Evolutionary conservation across 2,797 vertebrate species (phyloP).

Genomic region (Pogoniulus pusillus): DNA sequence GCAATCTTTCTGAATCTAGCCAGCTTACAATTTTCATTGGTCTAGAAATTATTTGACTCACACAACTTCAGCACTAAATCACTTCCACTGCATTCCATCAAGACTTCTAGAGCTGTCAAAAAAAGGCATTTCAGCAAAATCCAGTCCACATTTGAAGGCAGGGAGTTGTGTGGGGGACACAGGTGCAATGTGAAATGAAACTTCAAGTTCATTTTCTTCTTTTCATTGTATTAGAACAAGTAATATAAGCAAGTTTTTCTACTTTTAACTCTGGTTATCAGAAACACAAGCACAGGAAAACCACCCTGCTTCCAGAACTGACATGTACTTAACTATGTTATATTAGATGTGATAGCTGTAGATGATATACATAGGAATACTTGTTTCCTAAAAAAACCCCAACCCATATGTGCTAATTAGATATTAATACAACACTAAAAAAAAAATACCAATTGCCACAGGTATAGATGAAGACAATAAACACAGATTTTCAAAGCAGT

Average conservation of each 20-base stretch:
- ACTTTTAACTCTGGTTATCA: neutral
- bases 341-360: neutral
- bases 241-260: neutral
- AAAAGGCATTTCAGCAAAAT: neutral
- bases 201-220: neutral
- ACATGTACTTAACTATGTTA: neutral
- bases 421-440: neutral
- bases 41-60: slow-evolving; percentile 1
- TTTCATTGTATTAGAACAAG: neutral
- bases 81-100: neutral
- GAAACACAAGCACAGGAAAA: neutral
- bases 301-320: neutral
- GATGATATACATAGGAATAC: neutral
- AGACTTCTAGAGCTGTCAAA: neutral
- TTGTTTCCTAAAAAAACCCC: neutral
- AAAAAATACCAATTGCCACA: neutral
- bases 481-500: neutral
- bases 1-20: neutral
- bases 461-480: neutral
- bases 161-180: no score
- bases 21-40: neutral
- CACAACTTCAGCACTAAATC: neutral
- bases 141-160: rapidly evolving
- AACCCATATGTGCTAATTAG: neutral
- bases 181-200: neutral